Conservation (phyloP, 2,113 vertebrate species). For the Paradoxurus hermaphroditus region DNA sequence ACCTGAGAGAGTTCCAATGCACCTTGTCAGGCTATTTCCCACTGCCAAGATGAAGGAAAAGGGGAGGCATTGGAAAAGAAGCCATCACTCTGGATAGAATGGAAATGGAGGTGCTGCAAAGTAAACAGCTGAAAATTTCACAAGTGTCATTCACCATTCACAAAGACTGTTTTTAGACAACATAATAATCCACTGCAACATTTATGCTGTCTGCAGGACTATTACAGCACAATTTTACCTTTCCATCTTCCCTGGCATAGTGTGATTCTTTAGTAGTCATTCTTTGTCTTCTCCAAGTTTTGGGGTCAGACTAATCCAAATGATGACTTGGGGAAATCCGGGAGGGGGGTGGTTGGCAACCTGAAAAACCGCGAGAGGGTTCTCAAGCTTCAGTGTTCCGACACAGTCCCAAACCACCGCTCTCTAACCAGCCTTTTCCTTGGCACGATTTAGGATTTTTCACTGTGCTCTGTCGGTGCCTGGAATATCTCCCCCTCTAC, state of each 20-base stretch:
- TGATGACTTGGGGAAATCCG: not conserved
- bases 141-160: slow-evolving; percentile 67
- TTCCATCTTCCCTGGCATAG: slow-evolving; percentile 52
- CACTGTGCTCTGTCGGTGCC: not conserved
- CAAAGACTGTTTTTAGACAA: slow-evolving; percentile 78
- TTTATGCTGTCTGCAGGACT: slow-evolving; percentile 74
- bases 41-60: slow-evolving; percentile 37
- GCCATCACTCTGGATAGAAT: slow-evolving; percentile 62
- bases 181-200: slow-evolving; percentile 77
- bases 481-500: not conserved
- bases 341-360: not conserved
- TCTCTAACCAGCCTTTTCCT: not conserved
- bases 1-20: slow-evolving; percentile 27
- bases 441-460: not conserved
- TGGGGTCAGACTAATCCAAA: slow-evolving; percentile 60
- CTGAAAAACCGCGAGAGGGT: not conserved
- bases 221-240: slow-evolving; percentile 76
- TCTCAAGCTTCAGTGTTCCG: not conserved
- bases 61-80: slow-evolving; percentile 25
- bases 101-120: slow-evolving; percentile 66
- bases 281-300: slow-evolving; percentile 63
- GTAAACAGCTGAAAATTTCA: slow-evolving; percentile 67
- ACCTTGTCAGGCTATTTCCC: slow-evolving; percentile 55
- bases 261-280: slow-evolving; percentile 57
- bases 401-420: not conserved